Conservation (phyloP, 2,113 vertebrate species). For the Arenaria interpres region DNA sequence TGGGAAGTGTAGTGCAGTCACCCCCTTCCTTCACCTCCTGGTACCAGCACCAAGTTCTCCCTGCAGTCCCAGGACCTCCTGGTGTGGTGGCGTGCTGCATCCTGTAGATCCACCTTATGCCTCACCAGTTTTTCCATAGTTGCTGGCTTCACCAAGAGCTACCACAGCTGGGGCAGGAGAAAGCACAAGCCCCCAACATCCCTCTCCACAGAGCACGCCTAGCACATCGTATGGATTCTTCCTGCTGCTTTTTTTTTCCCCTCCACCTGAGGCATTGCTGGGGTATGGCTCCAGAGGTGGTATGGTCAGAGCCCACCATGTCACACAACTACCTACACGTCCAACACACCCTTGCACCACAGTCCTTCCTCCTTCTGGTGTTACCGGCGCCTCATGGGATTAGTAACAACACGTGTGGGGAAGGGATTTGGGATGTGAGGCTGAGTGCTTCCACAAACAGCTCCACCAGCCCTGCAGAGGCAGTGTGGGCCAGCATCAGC, state of each 20-base stretch:
- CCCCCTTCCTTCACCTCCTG: background rate
- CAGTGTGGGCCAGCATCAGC: background rate
- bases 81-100: background rate
- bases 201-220: background rate
- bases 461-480: background rate
- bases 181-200: background rate
- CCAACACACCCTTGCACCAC: background rate
- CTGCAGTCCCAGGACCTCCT: background rate
- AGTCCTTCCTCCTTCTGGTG: background rate
- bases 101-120: background rate
- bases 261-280: background rate
- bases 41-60: background rate
- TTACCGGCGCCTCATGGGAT: background rate
- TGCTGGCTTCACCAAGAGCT: background rate
- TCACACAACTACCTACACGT: too few relatives aligned
- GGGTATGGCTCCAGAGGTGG: background rate
- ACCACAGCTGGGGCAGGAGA: background rate
- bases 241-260: background rate
- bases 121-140: background rate
- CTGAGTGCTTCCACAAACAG: background rate
- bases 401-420: fast-evolving
- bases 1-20: background rate
- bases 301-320: background rate
- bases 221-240: background rate
- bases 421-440: background rate